A percentile compares a stretch with the other conserved stretches of the same genome.
Conservation (phyloP, 35 echinoderm and acorn worm species). For the Holothuria glaberrima region DNA sequence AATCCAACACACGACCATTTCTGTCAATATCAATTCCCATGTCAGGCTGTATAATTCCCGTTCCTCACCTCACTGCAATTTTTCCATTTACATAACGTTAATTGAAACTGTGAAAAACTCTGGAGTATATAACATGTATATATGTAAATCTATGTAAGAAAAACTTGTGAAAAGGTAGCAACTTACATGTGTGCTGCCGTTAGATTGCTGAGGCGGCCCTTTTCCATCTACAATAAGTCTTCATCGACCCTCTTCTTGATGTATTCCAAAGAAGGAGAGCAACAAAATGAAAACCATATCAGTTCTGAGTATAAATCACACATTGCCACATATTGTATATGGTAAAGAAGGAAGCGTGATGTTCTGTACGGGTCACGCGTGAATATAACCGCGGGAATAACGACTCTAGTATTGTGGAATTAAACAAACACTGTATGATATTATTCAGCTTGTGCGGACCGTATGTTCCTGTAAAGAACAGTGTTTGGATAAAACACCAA, state of each 20-base stretch:
- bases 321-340: slow-evolving; percentile 5
- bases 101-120: no score
- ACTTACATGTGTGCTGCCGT: slow-evolving; percentile 40
- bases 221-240: slow-evolving; percentile 53
- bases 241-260: slow-evolving; percentile 42
- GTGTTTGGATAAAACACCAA: slow-evolving; percentile 17
- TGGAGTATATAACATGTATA: background rate
- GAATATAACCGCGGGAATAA: no score
- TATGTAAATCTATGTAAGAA: background rate
- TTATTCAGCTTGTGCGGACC: no score
- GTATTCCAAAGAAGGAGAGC: background rate
- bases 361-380: no score
- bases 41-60: no score
- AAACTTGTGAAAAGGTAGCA: background rate
- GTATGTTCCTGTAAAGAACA: slow-evolving; percentile 18
- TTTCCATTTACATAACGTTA: no score
- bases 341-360: no score
- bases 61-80: no score
- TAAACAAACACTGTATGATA: no score
- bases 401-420: no score
- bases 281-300: background rate
- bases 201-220: slow-evolving; percentile 14
- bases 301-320: background rate
- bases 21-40: no score
- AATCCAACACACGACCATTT: no score